phyloP scores from a whole-genome alignment of 2,113 vertebrate species.

The Amphiprion ocellaris region DNA sequence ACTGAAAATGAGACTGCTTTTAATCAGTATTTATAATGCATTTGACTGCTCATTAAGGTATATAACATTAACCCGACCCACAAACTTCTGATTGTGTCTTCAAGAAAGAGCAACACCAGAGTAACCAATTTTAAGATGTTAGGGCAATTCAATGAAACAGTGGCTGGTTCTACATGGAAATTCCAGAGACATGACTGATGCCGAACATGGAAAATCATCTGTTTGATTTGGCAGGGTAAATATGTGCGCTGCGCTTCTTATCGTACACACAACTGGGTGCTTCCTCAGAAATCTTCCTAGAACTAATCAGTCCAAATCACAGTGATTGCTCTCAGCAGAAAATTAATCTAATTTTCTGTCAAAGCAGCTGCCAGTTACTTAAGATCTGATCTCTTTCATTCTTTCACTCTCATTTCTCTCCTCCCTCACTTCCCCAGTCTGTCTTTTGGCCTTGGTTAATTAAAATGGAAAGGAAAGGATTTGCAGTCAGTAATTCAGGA shows the following conservation, averaged over 20 bases:
- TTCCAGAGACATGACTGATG: constrained; percentile 43
- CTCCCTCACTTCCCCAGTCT: constrained; percentile 58
- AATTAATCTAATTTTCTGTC: constrained; percentile 85
- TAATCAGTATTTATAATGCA: too few species aligned
- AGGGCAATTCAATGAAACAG: constrained; percentile 4
- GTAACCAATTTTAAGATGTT: not conserved
- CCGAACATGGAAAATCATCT: constrained; percentile 26
- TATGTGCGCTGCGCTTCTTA: constrained; percentile 54
- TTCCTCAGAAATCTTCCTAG: constrained; percentile 69
- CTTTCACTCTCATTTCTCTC: constrained; percentile 62
- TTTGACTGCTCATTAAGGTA: not conserved
- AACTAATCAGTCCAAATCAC: constrained; percentile 85
- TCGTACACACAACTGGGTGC: constrained; percentile 61
- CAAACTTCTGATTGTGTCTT: not conserved
- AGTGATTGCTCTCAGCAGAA: constrained; percentile 83
- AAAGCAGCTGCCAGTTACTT: constrained; percentile 84
- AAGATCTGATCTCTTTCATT: constrained; percentile 79
- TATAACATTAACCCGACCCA: constrained; percentile 1
- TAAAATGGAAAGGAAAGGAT: constrained; percentile 80
- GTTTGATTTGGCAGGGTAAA: constrained; percentile 61
- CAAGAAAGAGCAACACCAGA: not conserved
- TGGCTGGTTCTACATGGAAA: constrained; percentile 19
- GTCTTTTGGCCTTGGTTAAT: constrained; percentile 81
- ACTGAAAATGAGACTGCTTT: too few species aligned
- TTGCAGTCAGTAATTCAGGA: constrained; percentile 80